Evolutionary conservation across 2,113 vertebrate species (phyloP).

Genomic region (Scomber scombrus): DNA sequence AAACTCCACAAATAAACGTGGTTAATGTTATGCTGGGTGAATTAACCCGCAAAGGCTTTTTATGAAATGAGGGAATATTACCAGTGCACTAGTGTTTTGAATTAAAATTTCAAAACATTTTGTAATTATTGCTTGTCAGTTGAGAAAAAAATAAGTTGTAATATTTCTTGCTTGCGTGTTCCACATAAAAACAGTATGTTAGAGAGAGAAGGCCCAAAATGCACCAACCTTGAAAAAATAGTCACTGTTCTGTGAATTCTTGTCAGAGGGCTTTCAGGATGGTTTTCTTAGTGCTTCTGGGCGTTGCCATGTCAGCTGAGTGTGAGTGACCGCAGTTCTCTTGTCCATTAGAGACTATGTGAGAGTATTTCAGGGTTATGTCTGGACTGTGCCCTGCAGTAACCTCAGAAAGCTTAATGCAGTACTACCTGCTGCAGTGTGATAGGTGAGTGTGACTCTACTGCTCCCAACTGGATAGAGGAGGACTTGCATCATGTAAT

Average conservation of each 20-base stretch:
- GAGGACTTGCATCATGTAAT: slow-evolving; percentile 17
- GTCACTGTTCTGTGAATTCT: slow-evolving; percentile 31
- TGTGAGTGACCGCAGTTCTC: slow-evolving; percentile 48
- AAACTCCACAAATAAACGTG: neutral
- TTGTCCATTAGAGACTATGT: slow-evolving; percentile 45
- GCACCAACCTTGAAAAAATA: neutral
- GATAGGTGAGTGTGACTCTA: slow-evolving; percentile 34
- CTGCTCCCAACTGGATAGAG: slow-evolving; percentile 57
- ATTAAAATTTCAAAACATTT: neutral
- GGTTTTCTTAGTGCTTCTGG: slow-evolving; percentile 1
- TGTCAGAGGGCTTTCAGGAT: slow-evolving; percentile 1
- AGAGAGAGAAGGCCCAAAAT: neutral
- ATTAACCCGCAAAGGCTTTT: neutral
- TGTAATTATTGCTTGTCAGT: too few relatives aligned
- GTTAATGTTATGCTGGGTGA: neutral
- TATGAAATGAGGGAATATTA: neutral
- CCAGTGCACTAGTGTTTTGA: neutral
- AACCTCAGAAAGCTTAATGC: slow-evolving; percentile 73
- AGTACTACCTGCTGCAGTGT: slow-evolving; percentile 42
- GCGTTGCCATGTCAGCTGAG: slow-evolving; percentile 6
- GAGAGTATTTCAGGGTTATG: slow-evolving; percentile 78
- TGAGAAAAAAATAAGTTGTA: neutral
- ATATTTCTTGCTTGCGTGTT: neutral
- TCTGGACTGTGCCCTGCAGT: slow-evolving; percentile 84
- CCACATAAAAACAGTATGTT: neutral